phyloP scores from a whole-genome alignment of 2,888 invertebrate genomes.

The Abscondita cerata region DNA sequence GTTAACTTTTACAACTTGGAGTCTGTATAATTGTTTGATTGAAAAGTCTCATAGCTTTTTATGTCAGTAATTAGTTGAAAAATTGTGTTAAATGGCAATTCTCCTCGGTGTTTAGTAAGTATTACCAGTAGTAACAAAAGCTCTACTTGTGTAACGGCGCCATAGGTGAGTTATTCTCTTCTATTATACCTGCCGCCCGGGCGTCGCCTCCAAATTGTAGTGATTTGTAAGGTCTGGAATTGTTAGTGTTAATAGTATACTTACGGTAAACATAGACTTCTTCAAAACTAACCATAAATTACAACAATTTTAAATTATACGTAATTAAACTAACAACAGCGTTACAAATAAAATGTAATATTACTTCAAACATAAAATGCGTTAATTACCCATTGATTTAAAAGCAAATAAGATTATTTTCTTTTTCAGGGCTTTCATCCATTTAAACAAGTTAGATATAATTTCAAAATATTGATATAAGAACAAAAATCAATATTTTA shows the following conservation, averaged over 20 bases:
- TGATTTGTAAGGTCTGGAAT: constrained; percentile 53
- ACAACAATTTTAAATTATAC: constrained; percentile 54
- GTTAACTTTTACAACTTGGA: no score
- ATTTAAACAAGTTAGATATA: no score
- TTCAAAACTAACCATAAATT: constrained; percentile 50
- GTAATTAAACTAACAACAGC: constrained; percentile 54
- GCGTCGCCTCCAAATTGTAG: constrained; percentile 58
- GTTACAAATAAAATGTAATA: constrained; percentile 32
- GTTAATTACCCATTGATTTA: constrained; percentile 1
- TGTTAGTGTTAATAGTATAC: constrained; percentile 57
- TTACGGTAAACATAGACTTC: constrained; percentile 56
- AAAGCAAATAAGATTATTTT: no score
- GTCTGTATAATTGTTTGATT: no score
- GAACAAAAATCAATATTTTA: no score
- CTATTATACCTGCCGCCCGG: constrained; percentile 50
- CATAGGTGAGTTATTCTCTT: constrained; percentile 41
- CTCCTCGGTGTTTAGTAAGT: no score
- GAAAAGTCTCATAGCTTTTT: no score
- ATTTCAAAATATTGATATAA: no score
- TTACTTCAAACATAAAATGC: neutral
- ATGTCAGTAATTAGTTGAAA: no score
- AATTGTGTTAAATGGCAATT: no score
- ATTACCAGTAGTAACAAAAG: constrained; percentile 12
- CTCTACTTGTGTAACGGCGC: constrained; percentile 41
- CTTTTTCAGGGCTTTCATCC: no score